Evolutionary conservation across 2,888 invertebrate genomes (phyloP).

Genomic region (Caenorhabditis doughertyi): DNA sequence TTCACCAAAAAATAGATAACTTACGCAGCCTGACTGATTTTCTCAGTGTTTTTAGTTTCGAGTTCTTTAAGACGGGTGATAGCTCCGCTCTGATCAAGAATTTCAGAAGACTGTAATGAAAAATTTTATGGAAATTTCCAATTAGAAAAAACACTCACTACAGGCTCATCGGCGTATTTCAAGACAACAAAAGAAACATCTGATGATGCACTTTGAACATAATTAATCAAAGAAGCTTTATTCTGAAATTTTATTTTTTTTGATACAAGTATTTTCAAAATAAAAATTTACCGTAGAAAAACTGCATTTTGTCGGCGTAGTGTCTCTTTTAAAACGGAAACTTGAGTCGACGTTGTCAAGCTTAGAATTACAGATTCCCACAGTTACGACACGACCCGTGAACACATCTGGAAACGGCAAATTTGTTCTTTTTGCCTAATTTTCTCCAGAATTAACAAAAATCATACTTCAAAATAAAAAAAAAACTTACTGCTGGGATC

Average conservation of each 20-base stretch:
- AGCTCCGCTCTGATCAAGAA: too few species aligned
- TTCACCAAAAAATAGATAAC: background rate
- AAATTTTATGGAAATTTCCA: too few species aligned
- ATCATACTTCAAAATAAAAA: too few species aligned
- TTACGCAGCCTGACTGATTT: slow-evolving; percentile 10
- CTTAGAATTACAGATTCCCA: slow-evolving; percentile 47
- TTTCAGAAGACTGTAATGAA: too few species aligned
- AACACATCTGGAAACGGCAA: too few species aligned
- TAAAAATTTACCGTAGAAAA: slow-evolving; percentile 9
- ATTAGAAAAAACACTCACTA: background rate
- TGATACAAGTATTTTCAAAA: background rate
- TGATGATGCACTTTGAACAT: background rate
- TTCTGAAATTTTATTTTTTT: slow-evolving; percentile 19
- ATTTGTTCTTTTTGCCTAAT: too few species aligned
- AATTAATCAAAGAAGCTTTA: slow-evolving; percentile 3
- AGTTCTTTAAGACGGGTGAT: too few species aligned
- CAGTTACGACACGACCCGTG: slow-evolving; percentile 38
- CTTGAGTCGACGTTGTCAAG: background rate
- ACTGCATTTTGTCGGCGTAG: background rate
- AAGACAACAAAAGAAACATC: slow-evolving; percentile 18
- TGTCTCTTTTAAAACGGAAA: slow-evolving; percentile 42
- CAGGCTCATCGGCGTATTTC: slow-evolving; percentile 17
- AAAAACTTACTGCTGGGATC: slow-evolving; percentile 3
- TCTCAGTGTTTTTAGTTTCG: too few species aligned
- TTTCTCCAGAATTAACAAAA: too few species aligned